Percentiles rank a stretch among this genome's conserved stretches.
These are phyloP conservation scores for Noctua fimbriata DNA, from an alignment of 2,888 invertebrate species.

Conservation along the genomic window DNA sequence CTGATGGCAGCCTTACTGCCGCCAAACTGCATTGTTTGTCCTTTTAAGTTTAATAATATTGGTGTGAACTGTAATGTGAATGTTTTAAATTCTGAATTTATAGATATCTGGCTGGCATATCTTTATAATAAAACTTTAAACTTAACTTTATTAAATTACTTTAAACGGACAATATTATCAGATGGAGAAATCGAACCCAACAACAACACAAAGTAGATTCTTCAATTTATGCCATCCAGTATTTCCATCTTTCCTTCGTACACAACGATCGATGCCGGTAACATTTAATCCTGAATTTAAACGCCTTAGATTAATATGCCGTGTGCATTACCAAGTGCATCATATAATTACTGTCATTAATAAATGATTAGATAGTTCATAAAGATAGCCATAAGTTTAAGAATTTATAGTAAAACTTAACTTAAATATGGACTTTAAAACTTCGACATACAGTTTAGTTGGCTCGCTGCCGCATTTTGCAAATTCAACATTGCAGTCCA, in stretches of 20 bases:
- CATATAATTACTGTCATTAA: neutral
- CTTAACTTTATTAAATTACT: no score
- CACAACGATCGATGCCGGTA: neutral
- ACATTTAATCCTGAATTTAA: neutral
- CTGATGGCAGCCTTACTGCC: no score
- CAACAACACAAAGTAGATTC: no score
- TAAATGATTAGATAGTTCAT: constrained; percentile 4
- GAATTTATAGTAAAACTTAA: constrained; percentile 42
- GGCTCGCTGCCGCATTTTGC: constrained; percentile 22
- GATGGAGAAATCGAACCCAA: neutral
- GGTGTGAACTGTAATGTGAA: neutral
- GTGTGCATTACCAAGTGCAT: neutral
- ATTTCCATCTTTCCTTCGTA: neutral
- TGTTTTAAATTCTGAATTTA: neutral
- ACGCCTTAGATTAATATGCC: neutral
- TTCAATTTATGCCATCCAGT: neutral
- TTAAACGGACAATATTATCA: neutral
- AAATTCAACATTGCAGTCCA: no score
- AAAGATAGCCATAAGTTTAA: constrained; percentile 29
- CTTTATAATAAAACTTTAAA: neutral
- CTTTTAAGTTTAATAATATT: neutral
- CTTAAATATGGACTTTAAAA: constrained; percentile 42
- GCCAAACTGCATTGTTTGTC: constrained; percentile 12
- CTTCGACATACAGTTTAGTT: constrained; percentile 9
- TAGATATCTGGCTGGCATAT: neutral